Evolutionary conservation across 2,113 vertebrate genomes (phyloP).

Genomic region (Myodes glareolus): DNA sequence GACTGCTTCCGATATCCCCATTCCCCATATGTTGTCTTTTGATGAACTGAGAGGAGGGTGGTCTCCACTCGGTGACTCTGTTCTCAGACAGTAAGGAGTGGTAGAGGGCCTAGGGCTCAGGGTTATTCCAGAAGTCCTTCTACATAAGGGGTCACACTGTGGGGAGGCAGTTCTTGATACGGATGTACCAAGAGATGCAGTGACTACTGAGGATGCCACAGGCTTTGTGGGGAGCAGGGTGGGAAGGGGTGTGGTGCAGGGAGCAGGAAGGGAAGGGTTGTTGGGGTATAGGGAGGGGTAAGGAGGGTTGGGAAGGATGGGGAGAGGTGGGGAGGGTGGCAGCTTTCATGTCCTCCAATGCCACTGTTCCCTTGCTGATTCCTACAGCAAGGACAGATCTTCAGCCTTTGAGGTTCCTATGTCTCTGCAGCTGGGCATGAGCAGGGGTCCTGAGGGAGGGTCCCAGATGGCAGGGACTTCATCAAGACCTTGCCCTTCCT

Average conservation of each 20-base stretch:
- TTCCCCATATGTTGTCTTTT: neutral
- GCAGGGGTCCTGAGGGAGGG: neutral
- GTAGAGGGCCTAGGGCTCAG: no score
- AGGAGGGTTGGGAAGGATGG: neutral
- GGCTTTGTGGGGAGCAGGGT: neutral
- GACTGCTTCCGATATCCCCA: neutral
- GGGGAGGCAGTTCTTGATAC: neutral
- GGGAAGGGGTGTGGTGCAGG: neutral
- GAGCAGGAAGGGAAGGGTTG: neutral
- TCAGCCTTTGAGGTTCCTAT: neutral
- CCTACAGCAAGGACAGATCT: neutral
- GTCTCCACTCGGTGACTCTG: neutral
- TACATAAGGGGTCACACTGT: no score
- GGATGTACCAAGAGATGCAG: neutral
- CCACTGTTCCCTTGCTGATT: fast-evolving
- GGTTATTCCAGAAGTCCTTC: neutral
- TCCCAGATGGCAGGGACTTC: neutral
- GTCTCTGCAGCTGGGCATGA: no score
- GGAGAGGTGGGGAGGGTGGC: neutral
- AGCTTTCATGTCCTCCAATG: neutral
- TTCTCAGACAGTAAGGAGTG: neutral
- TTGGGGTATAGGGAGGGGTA: neutral
- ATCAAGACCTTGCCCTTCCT: neutral
- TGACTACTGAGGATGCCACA: neutral
- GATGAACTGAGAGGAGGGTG: neutral